Percentiles rank a stretch among this genome's conserved stretches.
phyloP scores from a whole-genome alignment of 2,797 vertebrate species.

The Apodemus agrarius region DNA sequence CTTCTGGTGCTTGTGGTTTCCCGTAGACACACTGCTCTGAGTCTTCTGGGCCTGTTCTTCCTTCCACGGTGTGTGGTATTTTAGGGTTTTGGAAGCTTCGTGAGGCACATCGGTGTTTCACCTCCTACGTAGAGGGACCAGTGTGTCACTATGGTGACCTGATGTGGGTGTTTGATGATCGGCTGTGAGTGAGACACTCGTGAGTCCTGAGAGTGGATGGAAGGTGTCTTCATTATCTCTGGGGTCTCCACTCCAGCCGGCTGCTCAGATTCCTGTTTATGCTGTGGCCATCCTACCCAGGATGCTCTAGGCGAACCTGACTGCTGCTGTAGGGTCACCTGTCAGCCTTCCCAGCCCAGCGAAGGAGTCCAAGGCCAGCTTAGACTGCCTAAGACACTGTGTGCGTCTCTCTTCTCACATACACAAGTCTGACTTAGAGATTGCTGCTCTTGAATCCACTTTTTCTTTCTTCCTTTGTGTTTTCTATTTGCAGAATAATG shows the following conservation, averaged over 20 bases:
- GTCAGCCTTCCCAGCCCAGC: background rate
- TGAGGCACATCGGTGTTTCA: background rate
- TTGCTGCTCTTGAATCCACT: background rate
- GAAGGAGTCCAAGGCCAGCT: background rate
- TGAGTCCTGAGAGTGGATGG: background rate
- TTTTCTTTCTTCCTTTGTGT: background rate
- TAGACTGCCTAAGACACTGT: background rate
- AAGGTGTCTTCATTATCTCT: background rate
- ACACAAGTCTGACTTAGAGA: background rate
- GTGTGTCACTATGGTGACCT: background rate
- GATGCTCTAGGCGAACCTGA: background rate
- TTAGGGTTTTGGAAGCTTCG: background rate
- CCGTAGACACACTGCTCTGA: background rate
- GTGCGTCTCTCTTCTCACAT: too few species aligned
- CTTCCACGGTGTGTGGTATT: background rate
- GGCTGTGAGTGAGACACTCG: background rate
- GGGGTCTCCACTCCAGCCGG: background rate
- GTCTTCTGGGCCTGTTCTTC: background rate
- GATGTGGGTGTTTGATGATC: background rate
- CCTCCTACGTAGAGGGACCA: background rate
- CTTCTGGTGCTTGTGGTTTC: background rate
- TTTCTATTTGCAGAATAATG: background rate
- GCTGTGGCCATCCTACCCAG: background rate
- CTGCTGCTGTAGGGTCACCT: background rate
- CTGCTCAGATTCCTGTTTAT: background rate